These are phyloP conservation scores for Chrysopa pallens DNA, from an alignment of 1,140 invertebrate genomes.

Conservation along the genomic window DNA sequence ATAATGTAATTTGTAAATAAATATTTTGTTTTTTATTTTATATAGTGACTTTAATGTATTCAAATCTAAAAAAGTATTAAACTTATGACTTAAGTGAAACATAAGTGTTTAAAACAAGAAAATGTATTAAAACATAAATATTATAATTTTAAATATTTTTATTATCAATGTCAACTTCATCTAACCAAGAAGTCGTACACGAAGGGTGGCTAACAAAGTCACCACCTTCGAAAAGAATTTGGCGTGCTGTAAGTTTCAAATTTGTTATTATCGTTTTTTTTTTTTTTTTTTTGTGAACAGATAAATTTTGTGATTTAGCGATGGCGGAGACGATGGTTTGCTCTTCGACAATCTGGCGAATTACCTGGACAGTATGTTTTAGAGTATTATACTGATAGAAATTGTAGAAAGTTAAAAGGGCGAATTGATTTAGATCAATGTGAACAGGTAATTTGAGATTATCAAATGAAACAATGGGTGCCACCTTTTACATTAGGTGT, in stretches of 20 bases:
- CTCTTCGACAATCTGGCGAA: conserved; percentile 71
- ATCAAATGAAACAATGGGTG: no score
- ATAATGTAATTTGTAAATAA: no score
- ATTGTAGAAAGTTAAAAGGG: conserved; percentile 73
- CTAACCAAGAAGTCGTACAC: conserved; percentile 24
- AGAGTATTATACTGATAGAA: conserved; percentile 81
- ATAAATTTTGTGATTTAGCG: conserved; percentile 40
- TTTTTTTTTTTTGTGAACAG: conserved; percentile 8
- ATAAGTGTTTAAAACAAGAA: no score
- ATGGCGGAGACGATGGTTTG: conserved; percentile 88
- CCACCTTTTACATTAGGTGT: not conserved
- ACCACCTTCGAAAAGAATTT: conserved; percentile 70
- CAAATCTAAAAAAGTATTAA: no score
- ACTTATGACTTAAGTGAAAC: no score
- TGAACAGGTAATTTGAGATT: conserved; percentile 53
- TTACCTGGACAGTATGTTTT: conserved; percentile 84
- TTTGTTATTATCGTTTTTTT: no score
- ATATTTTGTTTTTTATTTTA: no score
- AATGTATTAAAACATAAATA: not conserved
- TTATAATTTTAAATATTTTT: not conserved
- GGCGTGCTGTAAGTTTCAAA: conserved; percentile 60
- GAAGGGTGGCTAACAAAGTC: conserved; percentile 87
- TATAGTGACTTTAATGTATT: no score
- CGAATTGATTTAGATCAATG: conserved; percentile 87
- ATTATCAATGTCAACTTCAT: conserved; percentile 14